A percentile compares a stretch with the other conserved stretches of the same genome.
Conservation (phyloP, 2,113 vertebrate genomes). For the Uropsilus gracilis region DNA sequence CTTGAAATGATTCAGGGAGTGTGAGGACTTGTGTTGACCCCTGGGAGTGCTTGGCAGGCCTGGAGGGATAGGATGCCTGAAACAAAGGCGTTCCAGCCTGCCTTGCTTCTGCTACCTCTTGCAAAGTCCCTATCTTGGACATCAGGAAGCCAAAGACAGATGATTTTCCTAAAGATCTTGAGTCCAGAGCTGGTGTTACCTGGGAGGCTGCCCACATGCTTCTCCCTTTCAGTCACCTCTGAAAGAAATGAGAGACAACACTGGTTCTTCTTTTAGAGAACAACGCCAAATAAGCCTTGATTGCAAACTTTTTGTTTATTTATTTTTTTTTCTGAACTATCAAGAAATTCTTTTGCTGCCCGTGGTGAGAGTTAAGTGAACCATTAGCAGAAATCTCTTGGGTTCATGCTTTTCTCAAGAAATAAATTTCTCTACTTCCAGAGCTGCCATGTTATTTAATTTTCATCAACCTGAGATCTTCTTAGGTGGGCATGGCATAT, state of each 20-base stretch:
- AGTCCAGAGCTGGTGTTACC: not conserved
- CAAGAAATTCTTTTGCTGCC: not conserved
- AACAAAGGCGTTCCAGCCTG: not conserved
- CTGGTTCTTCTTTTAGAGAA: not conserved
- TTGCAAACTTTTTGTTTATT: not conserved
- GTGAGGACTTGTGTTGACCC: constrained; percentile 25
- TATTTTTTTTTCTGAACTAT: not conserved
- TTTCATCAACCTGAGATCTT: not conserved
- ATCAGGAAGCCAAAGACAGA: not conserved
- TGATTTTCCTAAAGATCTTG: not conserved
- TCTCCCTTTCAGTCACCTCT: not conserved
- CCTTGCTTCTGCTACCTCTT: not conserved
- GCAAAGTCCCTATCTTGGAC: not conserved
- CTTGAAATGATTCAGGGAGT: constrained; percentile 67
- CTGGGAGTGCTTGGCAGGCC: not conserved
- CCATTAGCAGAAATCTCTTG: not conserved
- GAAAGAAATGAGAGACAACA: not conserved
- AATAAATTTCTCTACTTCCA: not conserved
- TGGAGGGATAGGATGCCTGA: too few relatives aligned
- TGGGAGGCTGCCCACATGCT: fast-evolving
- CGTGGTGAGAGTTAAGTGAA: not conserved
- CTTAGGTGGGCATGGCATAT: not conserved
- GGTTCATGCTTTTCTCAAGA: not conserved
- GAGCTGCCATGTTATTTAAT: not conserved
- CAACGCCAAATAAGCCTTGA: not conserved